A percentile compares a stretch with the other conserved stretches of the same genome.
phyloP scores from a whole-genome alignment of 2,888 invertebrate genomes.

The Listrodromus nycthemerus region DNA sequence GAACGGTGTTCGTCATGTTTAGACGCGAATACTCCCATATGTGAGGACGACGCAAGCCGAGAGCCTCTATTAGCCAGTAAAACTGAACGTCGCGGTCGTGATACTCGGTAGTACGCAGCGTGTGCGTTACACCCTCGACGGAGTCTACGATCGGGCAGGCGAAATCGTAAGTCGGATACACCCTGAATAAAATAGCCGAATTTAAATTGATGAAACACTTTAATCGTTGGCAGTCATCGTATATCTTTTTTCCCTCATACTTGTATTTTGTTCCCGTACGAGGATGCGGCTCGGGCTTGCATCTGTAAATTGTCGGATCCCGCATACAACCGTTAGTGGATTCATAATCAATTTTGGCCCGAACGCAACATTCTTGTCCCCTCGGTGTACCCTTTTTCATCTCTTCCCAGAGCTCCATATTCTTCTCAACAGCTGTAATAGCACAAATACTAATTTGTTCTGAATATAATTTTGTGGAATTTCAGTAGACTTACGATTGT shows the following conservation, averaged over 20 bases:
- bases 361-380: constrained; percentile 96
- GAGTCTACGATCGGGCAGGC: constrained; percentile 99
- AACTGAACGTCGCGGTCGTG: constrained; percentile 99
- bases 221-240: neutral
- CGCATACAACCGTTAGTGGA: constrained; percentile 98
- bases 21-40: constrained; percentile 97
- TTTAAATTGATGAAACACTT: neutral
- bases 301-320: constrained; percentile 99
- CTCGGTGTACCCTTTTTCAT: constrained; percentile 93
- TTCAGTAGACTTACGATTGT: constrained; percentile 89
- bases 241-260: constrained; percentile 85
- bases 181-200: constrained; percentile 87
- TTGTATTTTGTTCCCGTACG: constrained; percentile 97
- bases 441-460: constrained; percentile 84
- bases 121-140: constrained; percentile 98
- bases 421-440: constrained; percentile 91
- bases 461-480: neutral
- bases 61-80: constrained; percentile 97
- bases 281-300: constrained; percentile 98
- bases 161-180: constrained; percentile 99
- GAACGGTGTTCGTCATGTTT: constrained; percentile 99
- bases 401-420: constrained; percentile 96
- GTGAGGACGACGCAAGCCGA: constrained; percentile 94
- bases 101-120: constrained; percentile 98
- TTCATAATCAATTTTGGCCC: constrained; percentile 99